Conservation (phyloP, 1,140 invertebrate species). For the Camponotus vicinus region DNA sequence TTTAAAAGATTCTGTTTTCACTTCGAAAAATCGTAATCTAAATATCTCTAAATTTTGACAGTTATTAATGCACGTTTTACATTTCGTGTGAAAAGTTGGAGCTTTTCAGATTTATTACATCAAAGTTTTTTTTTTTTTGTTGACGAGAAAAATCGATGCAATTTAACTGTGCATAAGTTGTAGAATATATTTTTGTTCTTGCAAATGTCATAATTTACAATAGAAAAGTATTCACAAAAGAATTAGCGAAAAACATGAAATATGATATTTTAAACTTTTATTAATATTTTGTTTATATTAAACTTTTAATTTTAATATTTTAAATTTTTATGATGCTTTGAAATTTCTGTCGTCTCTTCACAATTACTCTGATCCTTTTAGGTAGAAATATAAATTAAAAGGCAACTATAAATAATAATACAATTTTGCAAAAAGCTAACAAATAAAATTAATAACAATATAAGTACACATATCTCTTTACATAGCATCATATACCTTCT, state of each 20-base stretch:
- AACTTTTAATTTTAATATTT: too few species aligned
- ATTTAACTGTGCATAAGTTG: background rate
- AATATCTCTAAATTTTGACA: constrained; percentile 7
- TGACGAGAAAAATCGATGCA: background rate
- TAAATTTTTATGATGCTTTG: too few species aligned
- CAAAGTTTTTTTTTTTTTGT: background rate
- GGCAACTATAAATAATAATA: background rate
- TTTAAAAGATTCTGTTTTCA: background rate
- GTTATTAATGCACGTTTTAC: background rate
- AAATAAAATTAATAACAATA: background rate
- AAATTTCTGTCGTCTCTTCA: background rate
- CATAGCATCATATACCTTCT: constrained; percentile 1
- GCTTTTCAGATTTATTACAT: background rate
- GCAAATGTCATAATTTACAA: background rate
- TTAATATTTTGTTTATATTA: too few species aligned
- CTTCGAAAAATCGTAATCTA: background rate
- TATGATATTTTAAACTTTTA: too few species aligned
- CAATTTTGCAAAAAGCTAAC: constrained; percentile 18
- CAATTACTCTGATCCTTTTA: background rate
- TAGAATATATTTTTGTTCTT: background rate
- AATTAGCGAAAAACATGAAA: too few species aligned
- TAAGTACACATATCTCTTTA: constrained; percentile 28
- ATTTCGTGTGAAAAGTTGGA: background rate
- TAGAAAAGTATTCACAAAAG: too few species aligned
- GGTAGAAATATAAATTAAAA: background rate